Percentiles rank a stretch among this genome's conserved stretches.
phyloP scores from a whole-genome alignment of 2,888 invertebrate species.

The Apodemia duryi region DNA sequence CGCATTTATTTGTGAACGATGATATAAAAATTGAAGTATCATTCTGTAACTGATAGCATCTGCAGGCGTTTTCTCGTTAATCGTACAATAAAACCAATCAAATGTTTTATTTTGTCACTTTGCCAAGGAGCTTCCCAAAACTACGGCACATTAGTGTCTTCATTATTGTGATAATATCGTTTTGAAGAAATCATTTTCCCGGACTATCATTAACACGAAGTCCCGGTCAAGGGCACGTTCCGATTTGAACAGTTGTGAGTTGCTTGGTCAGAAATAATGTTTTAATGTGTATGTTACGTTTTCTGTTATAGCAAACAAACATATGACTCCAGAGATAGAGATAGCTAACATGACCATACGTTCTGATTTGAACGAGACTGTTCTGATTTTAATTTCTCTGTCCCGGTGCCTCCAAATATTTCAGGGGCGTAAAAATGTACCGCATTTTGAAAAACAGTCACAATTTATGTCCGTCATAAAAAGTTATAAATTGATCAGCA shows the following conservation, averaged over 20 bases:
- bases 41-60: not conserved
- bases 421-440: too few species aligned
- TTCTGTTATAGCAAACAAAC: too few species aligned
- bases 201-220: not conserved
- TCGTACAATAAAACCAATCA: not conserved
- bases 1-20: not conserved
- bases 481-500: too few species aligned
- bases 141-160: conserved; percentile 4
- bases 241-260: not conserved
- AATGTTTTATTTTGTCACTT: not conserved
- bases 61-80: not conserved
- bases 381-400: too few species aligned
- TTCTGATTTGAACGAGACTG: too few species aligned
- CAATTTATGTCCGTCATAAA: too few species aligned
- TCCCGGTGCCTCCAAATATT: too few species aligned
- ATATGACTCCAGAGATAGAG: too few species aligned
- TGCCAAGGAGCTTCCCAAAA: not conserved
- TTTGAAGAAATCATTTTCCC: conserved; percentile 1
- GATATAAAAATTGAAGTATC: not conserved
- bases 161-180: not conserved
- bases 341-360: too few species aligned
- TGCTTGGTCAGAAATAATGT: too few species aligned
- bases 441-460: too few species aligned
- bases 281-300: too few species aligned
- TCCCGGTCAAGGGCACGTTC: not conserved